These are phyloP conservation scores for Choristoneura fumiferana DNA, from an alignment of 1,140 invertebrate genomes.

Conservation along the genomic window DNA sequence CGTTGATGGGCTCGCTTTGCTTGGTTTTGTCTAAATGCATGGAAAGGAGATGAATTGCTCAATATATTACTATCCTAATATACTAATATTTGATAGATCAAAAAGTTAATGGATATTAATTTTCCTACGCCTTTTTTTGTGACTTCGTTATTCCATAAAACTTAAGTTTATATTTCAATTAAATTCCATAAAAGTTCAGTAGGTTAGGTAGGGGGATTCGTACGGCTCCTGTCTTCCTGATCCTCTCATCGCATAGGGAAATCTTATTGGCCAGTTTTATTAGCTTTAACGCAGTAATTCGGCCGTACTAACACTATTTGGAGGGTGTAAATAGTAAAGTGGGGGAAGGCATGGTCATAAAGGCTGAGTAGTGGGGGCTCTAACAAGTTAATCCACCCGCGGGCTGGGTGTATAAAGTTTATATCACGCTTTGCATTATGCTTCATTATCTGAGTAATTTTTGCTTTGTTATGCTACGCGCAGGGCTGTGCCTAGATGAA, in stretches of 20 bases:
- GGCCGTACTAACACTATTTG: constrained; percentile 13
- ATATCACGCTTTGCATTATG: constrained; percentile 67
- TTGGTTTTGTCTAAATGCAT: constrained; percentile 21
- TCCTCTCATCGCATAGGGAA: not conserved
- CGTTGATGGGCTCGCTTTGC: constrained; percentile 35
- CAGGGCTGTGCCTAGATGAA: constrained; percentile 33
- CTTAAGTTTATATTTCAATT: no score
- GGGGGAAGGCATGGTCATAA: constrained; percentile 12
- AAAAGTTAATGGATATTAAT: not conserved
- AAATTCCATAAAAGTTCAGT: no score
- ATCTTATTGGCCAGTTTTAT: constrained; percentile 7
- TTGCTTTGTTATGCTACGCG: constrained; percentile 52
- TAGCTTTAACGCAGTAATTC: constrained; percentile 7
- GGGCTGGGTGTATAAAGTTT: constrained; percentile 52
- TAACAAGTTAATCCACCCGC: constrained; percentile 65
- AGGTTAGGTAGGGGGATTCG: no score
- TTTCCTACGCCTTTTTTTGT: no score
- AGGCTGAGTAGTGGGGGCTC: constrained; percentile 19
- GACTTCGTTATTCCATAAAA: no score
- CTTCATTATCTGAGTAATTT: constrained; percentile 67
- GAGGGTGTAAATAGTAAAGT: constrained; percentile 12
- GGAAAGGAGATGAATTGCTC: constrained; percentile 3
- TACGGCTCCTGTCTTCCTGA: no score
- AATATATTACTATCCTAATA: not conserved
- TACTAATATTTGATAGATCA: not conserved